These are phyloP conservation scores for Nomada hirtipes DNA, from an alignment of 2,888 invertebrate species.

Conservation along the genomic window DNA sequence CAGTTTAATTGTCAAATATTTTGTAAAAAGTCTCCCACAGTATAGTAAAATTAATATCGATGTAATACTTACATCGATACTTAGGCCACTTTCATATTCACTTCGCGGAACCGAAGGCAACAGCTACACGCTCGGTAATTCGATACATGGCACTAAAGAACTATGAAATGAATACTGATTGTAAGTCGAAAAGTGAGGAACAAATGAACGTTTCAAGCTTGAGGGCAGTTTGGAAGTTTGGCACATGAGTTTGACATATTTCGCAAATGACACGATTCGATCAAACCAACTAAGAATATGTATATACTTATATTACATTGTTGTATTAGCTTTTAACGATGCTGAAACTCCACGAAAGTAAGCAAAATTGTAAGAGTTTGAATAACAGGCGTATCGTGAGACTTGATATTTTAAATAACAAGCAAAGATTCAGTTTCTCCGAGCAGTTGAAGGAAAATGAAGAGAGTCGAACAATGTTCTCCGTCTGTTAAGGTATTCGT, in stretches of 20 bases:
- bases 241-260: background rate
- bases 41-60: too few relatives aligned
- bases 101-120: too few relatives aligned
- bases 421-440: slow-evolving; percentile 59
- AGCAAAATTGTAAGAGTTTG: slow-evolving; percentile 62
- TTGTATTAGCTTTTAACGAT: slow-evolving; percentile 54
- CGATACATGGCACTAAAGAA: too few relatives aligned
- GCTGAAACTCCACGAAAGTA: slow-evolving; percentile 41
- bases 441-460: slow-evolving; percentile 35
- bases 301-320: background rate
- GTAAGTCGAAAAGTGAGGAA: too few relatives aligned
- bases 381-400: slow-evolving; percentile 64
- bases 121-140: too few relatives aligned
- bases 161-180: too few relatives aligned
- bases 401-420: slow-evolving; percentile 68
- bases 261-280: slow-evolving; percentile 53
- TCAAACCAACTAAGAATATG: background rate
- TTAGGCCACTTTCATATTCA: too few relatives aligned
- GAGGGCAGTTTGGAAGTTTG: too few relatives aligned
- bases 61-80: too few relatives aligned
- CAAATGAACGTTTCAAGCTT: too few relatives aligned
- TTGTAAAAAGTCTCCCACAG: too few relatives aligned
- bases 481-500: slow-evolving; percentile 36
- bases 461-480: slow-evolving; percentile 18
- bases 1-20: too few relatives aligned